Conservation (phyloP, 2,113 vertebrate genomes). For the Symphodus melops region DNA sequence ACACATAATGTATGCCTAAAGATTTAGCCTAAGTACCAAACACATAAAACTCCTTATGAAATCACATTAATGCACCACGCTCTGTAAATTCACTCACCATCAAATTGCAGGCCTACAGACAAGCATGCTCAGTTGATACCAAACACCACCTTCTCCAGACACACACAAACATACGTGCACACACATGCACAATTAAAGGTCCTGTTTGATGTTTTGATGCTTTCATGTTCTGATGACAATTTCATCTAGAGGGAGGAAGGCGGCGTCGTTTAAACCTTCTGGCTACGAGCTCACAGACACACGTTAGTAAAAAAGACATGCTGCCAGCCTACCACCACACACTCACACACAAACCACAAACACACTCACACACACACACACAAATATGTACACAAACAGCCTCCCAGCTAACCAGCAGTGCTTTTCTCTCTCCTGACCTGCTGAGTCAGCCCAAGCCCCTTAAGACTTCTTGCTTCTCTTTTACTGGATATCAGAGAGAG, state of each 20-base stretch:
- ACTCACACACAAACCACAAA: constrained; percentile 16
- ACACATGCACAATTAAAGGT: constrained; percentile 72
- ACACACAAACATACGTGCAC: constrained; percentile 19
- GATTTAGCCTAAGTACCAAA: constrained; percentile 19
- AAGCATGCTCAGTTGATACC: constrained; percentile 26
- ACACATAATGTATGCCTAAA: background rate
- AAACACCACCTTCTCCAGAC: constrained; percentile 37
- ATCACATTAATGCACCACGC: constrained; percentile 18
- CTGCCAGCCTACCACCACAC: constrained; percentile 22
- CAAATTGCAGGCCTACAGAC: constrained; percentile 44
- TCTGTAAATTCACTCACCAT: constrained; percentile 23
- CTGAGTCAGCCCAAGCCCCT: constrained; percentile 74
- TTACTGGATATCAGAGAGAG: constrained; percentile 54
- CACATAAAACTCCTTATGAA: background rate
- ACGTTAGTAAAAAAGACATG: constrained; percentile 32
- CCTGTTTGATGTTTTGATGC: constrained; percentile 77
- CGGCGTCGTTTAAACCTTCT: constrained; percentile 46
- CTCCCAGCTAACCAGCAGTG: constrained; percentile 46
- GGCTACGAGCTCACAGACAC: constrained; percentile 42
- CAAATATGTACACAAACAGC: constrained; percentile 36
- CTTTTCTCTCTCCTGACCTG: constrained; percentile 71
- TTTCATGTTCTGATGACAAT: constrained; percentile 77
- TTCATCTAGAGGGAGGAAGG: constrained; percentile 58
- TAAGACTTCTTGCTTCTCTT: constrained; percentile 59
- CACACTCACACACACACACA: constrained; percentile 1